Conservation (phyloP, 1,140 invertebrate genomes). For the Bombyx mandarina region DNA sequence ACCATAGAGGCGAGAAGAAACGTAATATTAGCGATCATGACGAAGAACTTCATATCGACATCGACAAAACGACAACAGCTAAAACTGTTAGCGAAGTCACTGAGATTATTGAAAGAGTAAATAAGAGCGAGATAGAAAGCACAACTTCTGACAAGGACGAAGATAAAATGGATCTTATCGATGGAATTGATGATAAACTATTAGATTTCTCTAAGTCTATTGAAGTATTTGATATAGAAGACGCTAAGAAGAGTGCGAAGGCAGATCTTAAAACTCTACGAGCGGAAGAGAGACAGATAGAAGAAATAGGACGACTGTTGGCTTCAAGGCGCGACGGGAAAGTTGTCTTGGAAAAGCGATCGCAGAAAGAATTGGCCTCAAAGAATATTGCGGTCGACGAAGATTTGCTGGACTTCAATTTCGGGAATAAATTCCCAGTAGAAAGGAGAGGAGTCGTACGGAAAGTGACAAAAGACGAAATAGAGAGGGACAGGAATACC, state of each 20-base stretch:
- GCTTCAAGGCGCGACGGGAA: slow-evolving; percentile 52
- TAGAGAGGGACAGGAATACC: slow-evolving; percentile 42
- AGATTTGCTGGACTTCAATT: slow-evolving; percentile 49
- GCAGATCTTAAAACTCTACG: slow-evolving; percentile 55
- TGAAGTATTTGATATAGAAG: slow-evolving; percentile 63
- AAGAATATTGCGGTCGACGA: slow-evolving; percentile 52
- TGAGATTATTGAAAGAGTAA: slow-evolving; percentile 6
- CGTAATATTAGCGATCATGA: slow-evolving; percentile 30
- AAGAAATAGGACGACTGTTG: slow-evolving; percentile 62
- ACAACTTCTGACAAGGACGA: slow-evolving; percentile 20
- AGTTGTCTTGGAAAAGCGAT: slow-evolving; percentile 52
- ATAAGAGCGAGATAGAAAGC: slow-evolving; percentile 23
- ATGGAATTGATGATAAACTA: slow-evolving; percentile 61
- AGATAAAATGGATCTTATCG: slow-evolving; percentile 29
- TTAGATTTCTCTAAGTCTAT: slow-evolving; percentile 55
- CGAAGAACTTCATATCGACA: slow-evolving; percentile 8
- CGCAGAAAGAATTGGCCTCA: slow-evolving; percentile 53
- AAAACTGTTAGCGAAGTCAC: slow-evolving; percentile 9
- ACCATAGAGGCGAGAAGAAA: slow-evolving; percentile 34
- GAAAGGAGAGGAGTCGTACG: slow-evolving; percentile 50
- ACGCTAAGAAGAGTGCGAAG: slow-evolving; percentile 47
- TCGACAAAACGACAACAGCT: slow-evolving; percentile 9
- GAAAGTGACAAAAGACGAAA: slow-evolving; percentile 56
- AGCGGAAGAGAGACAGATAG: slow-evolving; percentile 67
- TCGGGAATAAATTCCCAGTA: slow-evolving; percentile 48